Evolutionary conservation across 2,888 invertebrate genomes (phyloP).

Genomic region (Tipula confusa): DNA sequence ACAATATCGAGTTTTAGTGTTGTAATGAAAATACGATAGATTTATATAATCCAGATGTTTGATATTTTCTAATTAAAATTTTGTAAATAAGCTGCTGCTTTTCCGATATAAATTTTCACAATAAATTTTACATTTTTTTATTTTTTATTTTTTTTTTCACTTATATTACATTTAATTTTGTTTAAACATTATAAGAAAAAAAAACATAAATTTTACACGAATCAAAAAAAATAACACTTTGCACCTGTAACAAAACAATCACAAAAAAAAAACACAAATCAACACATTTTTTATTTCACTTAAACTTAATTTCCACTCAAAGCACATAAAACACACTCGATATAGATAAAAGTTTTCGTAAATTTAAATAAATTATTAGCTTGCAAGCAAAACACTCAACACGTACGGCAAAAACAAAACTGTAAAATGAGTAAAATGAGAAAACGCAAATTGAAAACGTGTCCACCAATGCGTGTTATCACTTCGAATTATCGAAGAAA

Average conservation of each 20-base stretch:
- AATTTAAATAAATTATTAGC: not conserved
- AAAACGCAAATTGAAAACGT: not conserved
- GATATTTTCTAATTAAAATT: not conserved
- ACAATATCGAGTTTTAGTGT: not conserved
- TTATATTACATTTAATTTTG: not conserved
- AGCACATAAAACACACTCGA: not conserved
- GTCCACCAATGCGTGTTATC: not conserved
- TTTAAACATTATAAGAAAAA: not conserved
- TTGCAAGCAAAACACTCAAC: not conserved
- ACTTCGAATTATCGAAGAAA: constrained; percentile 15
- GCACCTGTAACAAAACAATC: not conserved
- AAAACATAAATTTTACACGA: not conserved
- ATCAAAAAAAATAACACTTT: not conserved
- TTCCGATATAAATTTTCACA: not conserved
- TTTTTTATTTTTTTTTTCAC: not conserved
- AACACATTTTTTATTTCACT: not conserved
- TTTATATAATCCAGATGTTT: not conserved
- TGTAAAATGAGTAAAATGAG: no score
- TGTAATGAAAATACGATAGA: not conserved
- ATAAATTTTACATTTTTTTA: not conserved
- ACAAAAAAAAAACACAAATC: not conserved
- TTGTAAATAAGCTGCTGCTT: not conserved
- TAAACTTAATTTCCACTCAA: not conserved
- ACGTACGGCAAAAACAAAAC: not conserved
- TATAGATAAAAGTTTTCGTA: not conserved